A percentile compares a stretch with the other conserved stretches of the same genome.
phyloP scores from a whole-genome alignment of 2,888 invertebrate genomes.

The Nomada fucata region DNA sequence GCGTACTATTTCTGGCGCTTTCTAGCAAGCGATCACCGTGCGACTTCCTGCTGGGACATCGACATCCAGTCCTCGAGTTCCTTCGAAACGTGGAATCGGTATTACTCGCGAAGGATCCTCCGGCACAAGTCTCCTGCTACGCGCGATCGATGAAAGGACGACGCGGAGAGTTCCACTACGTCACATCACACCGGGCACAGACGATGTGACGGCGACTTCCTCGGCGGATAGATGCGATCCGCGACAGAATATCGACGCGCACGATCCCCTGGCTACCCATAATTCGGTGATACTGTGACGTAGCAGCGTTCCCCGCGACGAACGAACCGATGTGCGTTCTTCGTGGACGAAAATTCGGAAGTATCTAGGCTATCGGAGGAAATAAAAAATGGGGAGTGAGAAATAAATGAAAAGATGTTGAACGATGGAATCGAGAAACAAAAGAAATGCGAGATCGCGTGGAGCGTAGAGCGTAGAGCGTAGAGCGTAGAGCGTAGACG shows the following conservation, averaged over 20 bases:
- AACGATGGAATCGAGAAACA: not conserved
- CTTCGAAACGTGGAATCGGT: not conserved
- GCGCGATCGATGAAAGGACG: conserved; percentile 70
- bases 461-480: not conserved
- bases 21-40: not conserved
- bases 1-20: conserved; percentile 12
- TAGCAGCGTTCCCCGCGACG: conserved; percentile 75
- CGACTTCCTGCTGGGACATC: not conserved
- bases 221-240: not conserved
- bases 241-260: conserved; percentile 9
- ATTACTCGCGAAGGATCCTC: not conserved
- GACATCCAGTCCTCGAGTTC: not conserved
- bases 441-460: not conserved
- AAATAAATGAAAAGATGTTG: not conserved
- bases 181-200: conserved; percentile 79
- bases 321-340: conserved; percentile 27
- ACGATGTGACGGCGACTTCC: conserved; percentile 41
- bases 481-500: not conserved
- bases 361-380: conserved; percentile 2
- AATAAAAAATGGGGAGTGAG: not conserved
- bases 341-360: conserved; percentile 21
- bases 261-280: conserved; percentile 2
- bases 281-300: conserved; percentile 75
- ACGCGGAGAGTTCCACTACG: conserved; percentile 79
- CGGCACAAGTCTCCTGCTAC: not conserved